Conservation (phyloP, 2,113 vertebrate species). For the Leucosticte australis region DNA sequence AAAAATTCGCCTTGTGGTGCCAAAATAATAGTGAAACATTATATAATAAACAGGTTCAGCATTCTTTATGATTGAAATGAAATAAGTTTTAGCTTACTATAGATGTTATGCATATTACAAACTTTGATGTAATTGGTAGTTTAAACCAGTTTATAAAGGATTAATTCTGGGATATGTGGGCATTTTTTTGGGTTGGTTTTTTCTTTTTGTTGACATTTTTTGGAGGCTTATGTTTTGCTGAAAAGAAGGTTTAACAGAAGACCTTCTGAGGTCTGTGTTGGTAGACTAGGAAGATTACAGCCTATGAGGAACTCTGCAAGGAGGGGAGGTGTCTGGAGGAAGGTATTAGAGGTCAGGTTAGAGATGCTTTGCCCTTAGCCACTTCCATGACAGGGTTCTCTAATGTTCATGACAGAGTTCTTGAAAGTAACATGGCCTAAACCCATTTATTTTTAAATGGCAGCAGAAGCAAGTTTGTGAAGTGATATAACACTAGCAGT, state of each 20-base stretch:
- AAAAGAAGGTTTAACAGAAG: conserved; percentile 11
- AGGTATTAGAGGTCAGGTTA: neutral
- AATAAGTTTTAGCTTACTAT: neutral
- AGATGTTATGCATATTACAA: neutral
- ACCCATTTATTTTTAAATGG: neutral
- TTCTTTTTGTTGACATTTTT: neutral
- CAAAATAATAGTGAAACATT: neutral
- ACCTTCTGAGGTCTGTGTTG: neutral
- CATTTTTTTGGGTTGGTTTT: rapidly evolving
- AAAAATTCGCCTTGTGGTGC: neutral
- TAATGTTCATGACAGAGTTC: neutral
- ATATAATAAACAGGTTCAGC: neutral
- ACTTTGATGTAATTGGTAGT: neutral
- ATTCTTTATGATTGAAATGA: neutral
- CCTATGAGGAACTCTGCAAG: neutral
- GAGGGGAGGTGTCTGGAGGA: neutral
- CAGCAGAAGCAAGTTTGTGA: neutral
- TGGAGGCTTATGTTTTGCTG: neutral
- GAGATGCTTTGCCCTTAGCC: neutral
- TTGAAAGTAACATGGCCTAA: neutral
- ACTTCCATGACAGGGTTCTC: neutral
- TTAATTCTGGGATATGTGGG: neutral
- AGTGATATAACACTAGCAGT: neutral
- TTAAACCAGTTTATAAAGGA: neutral
- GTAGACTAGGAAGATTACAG: neutral